Conservation (phyloP, 2,888 invertebrate species). For the Lissonota sp. region DNA sequence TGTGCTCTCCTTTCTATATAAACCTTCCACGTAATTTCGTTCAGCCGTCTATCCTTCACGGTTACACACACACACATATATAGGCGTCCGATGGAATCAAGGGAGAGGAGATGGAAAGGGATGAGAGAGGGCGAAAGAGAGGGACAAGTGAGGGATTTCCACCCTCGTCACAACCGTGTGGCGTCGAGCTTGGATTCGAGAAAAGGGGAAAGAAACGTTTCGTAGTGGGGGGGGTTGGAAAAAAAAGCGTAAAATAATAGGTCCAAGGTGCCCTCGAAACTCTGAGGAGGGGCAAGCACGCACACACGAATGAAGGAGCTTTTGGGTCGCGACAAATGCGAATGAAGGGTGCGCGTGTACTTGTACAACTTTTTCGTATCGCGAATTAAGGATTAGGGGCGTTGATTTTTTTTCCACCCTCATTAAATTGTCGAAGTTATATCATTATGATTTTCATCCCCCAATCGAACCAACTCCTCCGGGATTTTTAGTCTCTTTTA, state of each 20-base stretch:
- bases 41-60: conserved; percentile 2
- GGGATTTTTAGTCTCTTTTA: too few relatives aligned
- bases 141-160: conserved; percentile 3
- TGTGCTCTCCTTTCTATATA: background rate
- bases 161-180: conserved; percentile 71
- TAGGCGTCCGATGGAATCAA: conserved; percentile 2
- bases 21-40: conserved; percentile 41
- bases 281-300: conserved; percentile 33
- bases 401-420: too few relatives aligned
- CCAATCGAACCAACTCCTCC: too few relatives aligned
- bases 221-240: conserved; percentile 49
- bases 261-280: conserved; percentile 54
- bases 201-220: conserved; percentile 36
- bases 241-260: conserved; percentile 27
- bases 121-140: too few relatives aligned
- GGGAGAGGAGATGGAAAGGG: conserved; percentile 17
- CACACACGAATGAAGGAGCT: conserved; percentile 47
- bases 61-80: conserved; percentile 33
- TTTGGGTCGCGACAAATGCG: background rate
- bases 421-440: too few relatives aligned
- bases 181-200: conserved; percentile 57
- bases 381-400: too few relatives aligned
- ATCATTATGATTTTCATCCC: too few relatives aligned
- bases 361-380: too few relatives aligned
- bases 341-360: too few relatives aligned